Base-by-base conservation (phyloP, 2,113 vertebrate species). In the Apaloderma vittatum region DNA sequence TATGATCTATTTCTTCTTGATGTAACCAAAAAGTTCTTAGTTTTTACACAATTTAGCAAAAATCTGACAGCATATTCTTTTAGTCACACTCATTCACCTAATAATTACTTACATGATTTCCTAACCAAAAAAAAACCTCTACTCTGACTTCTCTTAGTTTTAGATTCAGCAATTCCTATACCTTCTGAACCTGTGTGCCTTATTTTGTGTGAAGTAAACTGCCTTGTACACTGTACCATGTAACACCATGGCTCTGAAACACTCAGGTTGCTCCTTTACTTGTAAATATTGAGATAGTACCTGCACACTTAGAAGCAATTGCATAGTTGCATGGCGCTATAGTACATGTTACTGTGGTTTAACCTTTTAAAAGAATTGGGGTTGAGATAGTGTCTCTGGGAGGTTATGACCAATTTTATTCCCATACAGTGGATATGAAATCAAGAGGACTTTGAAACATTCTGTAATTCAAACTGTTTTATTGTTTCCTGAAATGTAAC, bases 391-490 rank as follows among this genome's bases (percentile, higher is more conserved):
- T 45, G 18, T 57, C 30, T 80, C 51, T 72, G 45, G 24, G 61
- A 92, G 27, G 20, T 86, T 84, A 84, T 45, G 36, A 61, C 17
- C 45, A 43, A 27, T 94, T 91, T 94, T 94, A 77, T 89, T 93
- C 54, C 55, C 65, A 43, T n/a, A 51, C 1, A 49, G 48, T 22
- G 30, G 70, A 57, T 51, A 10, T 17, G 43, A 92, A 93, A 62
- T 63, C 61, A 45, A 49, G 46, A 94, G 21, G 45, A 77, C 45
- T 94, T 86, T 16, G n/a, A 86, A 71, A n/a, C 30, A 52, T 81
- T 88, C 34, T 18, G 34, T 81, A 93, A 74, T 88, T 93, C 72
- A 81, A 91, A 86, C 40, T 62, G 45, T 87, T 94, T 79, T 73
- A 37, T 79, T 62, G n/a, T 84, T 76, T 94, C 73, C 80, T 96